Base-by-base conservation (phyloP, 2,888 invertebrate genomes). In the Amphipoea oculea region DNA sequence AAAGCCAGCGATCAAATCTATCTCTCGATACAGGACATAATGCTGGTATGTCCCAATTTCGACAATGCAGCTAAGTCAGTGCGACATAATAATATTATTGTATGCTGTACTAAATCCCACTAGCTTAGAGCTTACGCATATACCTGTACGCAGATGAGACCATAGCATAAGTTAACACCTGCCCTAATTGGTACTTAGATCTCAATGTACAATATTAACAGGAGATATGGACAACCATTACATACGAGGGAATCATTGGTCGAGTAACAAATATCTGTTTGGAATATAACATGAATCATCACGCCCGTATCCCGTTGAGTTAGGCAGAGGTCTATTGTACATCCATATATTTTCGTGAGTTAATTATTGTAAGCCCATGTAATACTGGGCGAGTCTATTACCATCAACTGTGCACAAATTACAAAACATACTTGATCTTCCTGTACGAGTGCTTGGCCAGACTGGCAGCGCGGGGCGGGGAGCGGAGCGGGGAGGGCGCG, bases 91-190 rank as follows among this genome's bases (percentile, higher is more conserved):
- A 65, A 23, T 23, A 60, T 36, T 80, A 51, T 57, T 40, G n/a
- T 71, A 11, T 45, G 20, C 45, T 67, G 63, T 4, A 60, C n/a
- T 40, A 42, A 85, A 85, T 73, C 73, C 63, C 42, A 48, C 5
- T 67, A 79, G 51, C 65, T 63, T 7, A 68, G 11, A 48, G 75
- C 72, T 80, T 83, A 80, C 7, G 23, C 4, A 45, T 36, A 17
- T 40, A 54, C 63, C 60, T 69, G 29, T 14, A 14, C 20, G 23
- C 83, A 85, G 70, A 71, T 85, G 85, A 76, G 85, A 45, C 70
- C 23, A 66, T 45, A 54, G 12, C 57, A 23, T 60, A 42, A 62
- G 42, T 83, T 57, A 76, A 81, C 76, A 81, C 76, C 66, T 76
- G 62, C 36, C 40, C 4, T 60, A 48, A 45, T 66, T 78, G 23